These are phyloP conservation scores for Cephus runcator DNA, from an alignment of 2,888 invertebrate genomes.

Conservation along the genomic window DNA sequence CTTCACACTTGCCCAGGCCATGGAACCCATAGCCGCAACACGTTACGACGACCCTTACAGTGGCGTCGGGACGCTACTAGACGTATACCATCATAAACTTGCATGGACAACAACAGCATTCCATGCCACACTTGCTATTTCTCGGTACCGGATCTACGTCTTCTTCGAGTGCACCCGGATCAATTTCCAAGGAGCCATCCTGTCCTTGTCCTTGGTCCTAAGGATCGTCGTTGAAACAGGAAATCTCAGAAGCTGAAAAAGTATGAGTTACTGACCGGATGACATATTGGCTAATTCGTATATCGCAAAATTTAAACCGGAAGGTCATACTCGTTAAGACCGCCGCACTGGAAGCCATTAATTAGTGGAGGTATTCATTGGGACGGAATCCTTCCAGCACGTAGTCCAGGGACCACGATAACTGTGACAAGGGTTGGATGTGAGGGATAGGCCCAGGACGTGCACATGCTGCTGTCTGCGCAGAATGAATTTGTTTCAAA, in stretches of 20 bases:
- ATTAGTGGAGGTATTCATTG: neutral
- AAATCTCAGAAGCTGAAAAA: neutral
- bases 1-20: constrained; percentile 16
- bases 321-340: neutral
- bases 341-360: neutral
- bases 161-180: neutral
- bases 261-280: neutral
- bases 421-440: neutral
- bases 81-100: neutral
- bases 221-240: neutral
- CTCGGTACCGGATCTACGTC: neutral
- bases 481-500: neutral
- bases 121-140: neutral
- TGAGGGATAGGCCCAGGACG: neutral
- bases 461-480: neutral
- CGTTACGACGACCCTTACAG: neutral
- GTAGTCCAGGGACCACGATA: neutral
- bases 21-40: constrained; percentile 7
- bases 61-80: neutral
- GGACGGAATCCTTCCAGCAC: neutral
- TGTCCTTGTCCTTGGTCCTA: neutral
- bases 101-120: neutral
- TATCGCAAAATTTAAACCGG: neutral
- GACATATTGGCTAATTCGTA: neutral
- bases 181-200: neutral